Percentiles rank a stretch among this genome's conserved stretches.
Conservation (phyloP, 2,113 vertebrate species). For the Calidris pygmaea region DNA sequence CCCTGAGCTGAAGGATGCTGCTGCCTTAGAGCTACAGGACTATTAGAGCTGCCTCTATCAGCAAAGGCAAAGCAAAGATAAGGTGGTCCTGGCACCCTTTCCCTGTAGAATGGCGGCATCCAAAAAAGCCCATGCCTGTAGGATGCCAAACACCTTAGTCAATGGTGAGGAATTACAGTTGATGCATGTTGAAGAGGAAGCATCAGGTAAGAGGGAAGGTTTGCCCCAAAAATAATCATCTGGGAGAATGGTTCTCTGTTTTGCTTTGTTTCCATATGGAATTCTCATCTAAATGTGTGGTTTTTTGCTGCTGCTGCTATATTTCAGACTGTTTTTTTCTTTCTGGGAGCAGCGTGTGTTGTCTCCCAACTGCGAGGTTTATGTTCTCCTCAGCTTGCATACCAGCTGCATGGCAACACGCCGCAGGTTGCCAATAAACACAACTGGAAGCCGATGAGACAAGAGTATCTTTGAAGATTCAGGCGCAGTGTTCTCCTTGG, state of each 20-base stretch:
- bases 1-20: neutral
- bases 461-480: slow-evolving; percentile 2
- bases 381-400: slow-evolving; percentile 11
- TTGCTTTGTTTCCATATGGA: neutral
- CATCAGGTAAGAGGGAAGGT: neutral
- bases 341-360: neutral
- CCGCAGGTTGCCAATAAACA: slow-evolving; percentile 35
- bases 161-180: neutral
- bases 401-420: slow-evolving; percentile 7
- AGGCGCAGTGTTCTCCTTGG: neutral
- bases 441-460: slow-evolving; percentile 26
- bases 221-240: neutral
- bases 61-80: neutral
- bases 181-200: neutral
- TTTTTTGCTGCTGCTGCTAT: neutral
- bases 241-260: neutral
- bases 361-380: slow-evolving; percentile 10
- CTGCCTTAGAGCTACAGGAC: neutral
- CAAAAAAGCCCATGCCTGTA: neutral
- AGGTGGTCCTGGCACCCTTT: neutral
- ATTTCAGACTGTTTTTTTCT: neutral
- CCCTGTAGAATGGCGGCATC: neutral
- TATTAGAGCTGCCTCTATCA: neutral
- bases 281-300: neutral
- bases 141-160: neutral